These are phyloP conservation scores for Erythrolamprus reginae DNA, from an alignment of 2,113 vertebrate species.

Conservation along the genomic window DNA sequence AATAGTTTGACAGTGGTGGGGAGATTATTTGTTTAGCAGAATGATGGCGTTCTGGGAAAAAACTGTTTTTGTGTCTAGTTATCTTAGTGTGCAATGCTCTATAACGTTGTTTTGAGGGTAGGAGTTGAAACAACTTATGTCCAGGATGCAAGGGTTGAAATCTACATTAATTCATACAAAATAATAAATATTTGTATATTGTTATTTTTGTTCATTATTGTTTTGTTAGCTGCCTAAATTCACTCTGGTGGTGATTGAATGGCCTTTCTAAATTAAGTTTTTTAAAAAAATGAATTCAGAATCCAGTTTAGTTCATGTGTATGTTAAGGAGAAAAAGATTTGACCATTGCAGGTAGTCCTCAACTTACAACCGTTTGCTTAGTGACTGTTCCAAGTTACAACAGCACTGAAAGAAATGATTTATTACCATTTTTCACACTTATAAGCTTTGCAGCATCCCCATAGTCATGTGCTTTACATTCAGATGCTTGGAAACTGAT, in stretches of 20 bases:
- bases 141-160: no score
- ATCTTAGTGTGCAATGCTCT: no score
- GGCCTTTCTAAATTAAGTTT: neutral
- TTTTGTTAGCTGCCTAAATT: neutral
- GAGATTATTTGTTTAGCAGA: no score
- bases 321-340: constrained; percentile 48
- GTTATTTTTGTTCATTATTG: neutral
- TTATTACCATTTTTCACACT: neutral
- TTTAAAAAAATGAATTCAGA: constrained; percentile 12
- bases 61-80: no score
- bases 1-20: no score
- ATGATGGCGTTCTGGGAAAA: no score
- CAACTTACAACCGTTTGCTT: neutral
- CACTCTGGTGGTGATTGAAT: neutral
- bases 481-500: neutral
- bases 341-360: constrained; percentile 6
- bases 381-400: neutral
- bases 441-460: neutral
- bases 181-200: neutral
- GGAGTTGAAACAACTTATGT: no score
- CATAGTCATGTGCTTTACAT: neutral
- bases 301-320: constrained; percentile 35
- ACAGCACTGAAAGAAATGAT: neutral
- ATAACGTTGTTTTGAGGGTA: no score
- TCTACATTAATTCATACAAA: constrained; percentile 30